These are phyloP conservation scores for Ophiodon elongatus DNA, from an alignment of 2,113 vertebrate species.

Conservation along the genomic window DNA sequence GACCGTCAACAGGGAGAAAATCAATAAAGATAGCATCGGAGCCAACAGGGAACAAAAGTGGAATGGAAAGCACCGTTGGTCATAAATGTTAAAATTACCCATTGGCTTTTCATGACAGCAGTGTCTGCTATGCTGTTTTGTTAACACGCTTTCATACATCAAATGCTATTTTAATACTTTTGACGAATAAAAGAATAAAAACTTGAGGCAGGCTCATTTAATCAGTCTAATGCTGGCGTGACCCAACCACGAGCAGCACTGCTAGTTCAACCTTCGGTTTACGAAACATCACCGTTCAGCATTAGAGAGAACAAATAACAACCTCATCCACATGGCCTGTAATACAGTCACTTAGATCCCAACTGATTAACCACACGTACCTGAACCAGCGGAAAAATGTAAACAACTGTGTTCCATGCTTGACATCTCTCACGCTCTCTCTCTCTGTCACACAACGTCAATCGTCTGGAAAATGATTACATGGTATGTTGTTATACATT, in stretches of 20 bases:
- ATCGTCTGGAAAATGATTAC: constrained; percentile 19
- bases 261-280: not conserved
- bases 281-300: not conserved
- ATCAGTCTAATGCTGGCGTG: not conserved
- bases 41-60: not conserved
- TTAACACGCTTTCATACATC: not conserved
- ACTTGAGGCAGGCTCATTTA: not conserved
- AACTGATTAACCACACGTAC: constrained; percentile 20
- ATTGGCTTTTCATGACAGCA: not conserved
- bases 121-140: not conserved
- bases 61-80: constrained; percentile 2
- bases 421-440: constrained; percentile 1
- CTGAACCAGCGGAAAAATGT: constrained; percentile 19
- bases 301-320: not conserved
- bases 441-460: not conserved
- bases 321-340: not conserved
- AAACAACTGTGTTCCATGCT: constrained; percentile 27
- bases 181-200: not conserved
- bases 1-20: not conserved
- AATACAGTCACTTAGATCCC: not conserved
- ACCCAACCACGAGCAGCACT: not conserved
- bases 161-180: not conserved
- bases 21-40: not conserved
- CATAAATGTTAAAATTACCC: not conserved
- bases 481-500: too few species aligned